Evolutionary conservation across 2,113 vertebrate genomes (phyloP).

Genomic region (Clinocottus analis): DNA sequence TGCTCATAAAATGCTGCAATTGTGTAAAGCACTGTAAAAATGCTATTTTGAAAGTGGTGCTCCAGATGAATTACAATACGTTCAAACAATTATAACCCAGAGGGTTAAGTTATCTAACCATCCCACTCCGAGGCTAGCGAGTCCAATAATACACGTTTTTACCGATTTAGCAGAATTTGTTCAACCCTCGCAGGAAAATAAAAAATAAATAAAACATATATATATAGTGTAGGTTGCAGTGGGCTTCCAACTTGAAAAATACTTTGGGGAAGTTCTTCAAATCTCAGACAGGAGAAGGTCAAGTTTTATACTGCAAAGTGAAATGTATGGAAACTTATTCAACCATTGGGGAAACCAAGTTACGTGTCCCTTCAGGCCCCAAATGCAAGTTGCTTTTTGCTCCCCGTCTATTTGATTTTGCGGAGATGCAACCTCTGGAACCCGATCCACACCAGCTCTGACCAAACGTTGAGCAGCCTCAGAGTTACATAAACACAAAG

Average conservation of each 20-base stretch:
- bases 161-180: background rate
- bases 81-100: background rate
- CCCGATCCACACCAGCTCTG: background rate
- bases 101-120: background rate
- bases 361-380: background rate
- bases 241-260: background rate
- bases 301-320: background rate
- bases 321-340: background rate
- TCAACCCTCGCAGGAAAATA: background rate
- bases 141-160: background rate
- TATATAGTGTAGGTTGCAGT: background rate
- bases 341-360: background rate
- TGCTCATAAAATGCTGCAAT: background rate
- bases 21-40: background rate
- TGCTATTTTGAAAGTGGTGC: background rate
- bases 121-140: background rate
- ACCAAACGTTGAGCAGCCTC: conserved; percentile 7
- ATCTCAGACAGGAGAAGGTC: background rate
- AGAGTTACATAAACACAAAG: background rate
- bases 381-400: background rate
- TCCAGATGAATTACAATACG: background rate
- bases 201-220: too few relatives aligned
- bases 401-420: background rate
- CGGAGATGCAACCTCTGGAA: background rate
- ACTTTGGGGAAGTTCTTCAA: background rate